phyloP scores from a whole-genome alignment of 2,888 invertebrate species.

The Abscondita cerata region DNA sequence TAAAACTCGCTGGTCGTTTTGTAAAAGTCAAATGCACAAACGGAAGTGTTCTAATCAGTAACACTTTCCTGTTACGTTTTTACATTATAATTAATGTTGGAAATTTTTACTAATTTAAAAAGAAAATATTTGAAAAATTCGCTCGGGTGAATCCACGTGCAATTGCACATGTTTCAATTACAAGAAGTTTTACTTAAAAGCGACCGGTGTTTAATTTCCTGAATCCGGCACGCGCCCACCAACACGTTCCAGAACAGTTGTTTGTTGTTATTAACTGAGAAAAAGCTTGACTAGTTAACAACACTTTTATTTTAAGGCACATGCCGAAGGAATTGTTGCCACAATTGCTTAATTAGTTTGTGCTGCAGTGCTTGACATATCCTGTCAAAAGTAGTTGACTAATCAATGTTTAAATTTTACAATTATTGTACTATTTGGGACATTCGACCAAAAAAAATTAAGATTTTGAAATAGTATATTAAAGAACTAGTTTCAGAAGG shows the following conservation, averaged over 20 bases:
- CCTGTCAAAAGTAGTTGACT: no score
- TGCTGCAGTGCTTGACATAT: not conserved
- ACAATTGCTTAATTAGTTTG: not conserved
- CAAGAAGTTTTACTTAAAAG: slow-evolving; percentile 44
- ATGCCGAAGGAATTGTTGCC: not conserved
- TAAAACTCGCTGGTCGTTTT: not conserved
- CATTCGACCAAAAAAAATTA: no score
- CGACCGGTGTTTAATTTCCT: slow-evolving; percentile 38
- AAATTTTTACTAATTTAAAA: slow-evolving; percentile 3
- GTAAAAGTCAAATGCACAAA: slow-evolving; percentile 20
- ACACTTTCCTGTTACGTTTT: slow-evolving; percentile 46
- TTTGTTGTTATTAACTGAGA: not conserved
- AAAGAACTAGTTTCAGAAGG: no score
- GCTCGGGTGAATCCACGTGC: slow-evolving; percentile 44
- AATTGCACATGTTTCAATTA: slow-evolving; percentile 41
- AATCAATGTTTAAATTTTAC: no score
- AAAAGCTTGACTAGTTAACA: slow-evolving; percentile 10
- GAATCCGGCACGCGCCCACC: slow-evolving; percentile 39
- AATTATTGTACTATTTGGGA: no score
- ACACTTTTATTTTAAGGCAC: slow-evolving; percentile 20
- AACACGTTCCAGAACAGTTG: slow-evolving; percentile 29
- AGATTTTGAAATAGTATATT: no score
- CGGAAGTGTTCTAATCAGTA: slow-evolving; percentile 46
- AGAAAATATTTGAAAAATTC: slow-evolving; percentile 29
- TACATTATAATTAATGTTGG: slow-evolving; percentile 4